Conservation (phyloP, 2,797 vertebrate genomes). For the Coranthus polyacanthus region DNA sequence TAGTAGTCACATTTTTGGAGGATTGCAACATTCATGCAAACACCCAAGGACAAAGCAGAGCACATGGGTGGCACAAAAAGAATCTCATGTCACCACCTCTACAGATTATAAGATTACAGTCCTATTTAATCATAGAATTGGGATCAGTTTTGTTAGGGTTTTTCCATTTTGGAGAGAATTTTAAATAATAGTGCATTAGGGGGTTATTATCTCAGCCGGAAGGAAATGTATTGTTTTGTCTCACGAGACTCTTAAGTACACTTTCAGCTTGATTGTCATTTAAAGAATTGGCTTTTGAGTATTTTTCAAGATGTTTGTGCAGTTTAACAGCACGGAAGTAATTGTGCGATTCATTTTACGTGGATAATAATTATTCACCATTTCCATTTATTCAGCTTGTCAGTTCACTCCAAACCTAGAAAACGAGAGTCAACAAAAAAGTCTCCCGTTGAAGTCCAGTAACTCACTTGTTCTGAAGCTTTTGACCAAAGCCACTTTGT, state of each 20-base stretch:
- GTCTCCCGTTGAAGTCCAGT: too few species aligned
- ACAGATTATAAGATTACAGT: constrained; percentile 1
- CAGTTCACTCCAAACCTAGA: too few species aligned
- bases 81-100: not conserved
- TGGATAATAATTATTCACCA: too few species aligned
- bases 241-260: not conserved
- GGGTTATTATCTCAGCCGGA: constrained; percentile 4
- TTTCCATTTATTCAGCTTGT: too few species aligned
- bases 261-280: constrained; percentile 1
- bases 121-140: not conserved
- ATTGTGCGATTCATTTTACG: too few species aligned
- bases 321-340: too few species aligned
- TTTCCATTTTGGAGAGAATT: not conserved
- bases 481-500: too few species aligned
- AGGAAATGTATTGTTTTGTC: not conserved
- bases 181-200: not conserved
- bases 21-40: constrained; percentile 32
- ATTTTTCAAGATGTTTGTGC: too few species aligned
- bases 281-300: not conserved
- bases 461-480: too few species aligned
- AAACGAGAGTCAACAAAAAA: too few species aligned
- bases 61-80: not conserved
- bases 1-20: constrained; percentile 9
- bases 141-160: not conserved
- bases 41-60: constrained; percentile 7